Conservation (phyloP, 2,113 vertebrate genomes). For the Carassius gibelio region DNA sequence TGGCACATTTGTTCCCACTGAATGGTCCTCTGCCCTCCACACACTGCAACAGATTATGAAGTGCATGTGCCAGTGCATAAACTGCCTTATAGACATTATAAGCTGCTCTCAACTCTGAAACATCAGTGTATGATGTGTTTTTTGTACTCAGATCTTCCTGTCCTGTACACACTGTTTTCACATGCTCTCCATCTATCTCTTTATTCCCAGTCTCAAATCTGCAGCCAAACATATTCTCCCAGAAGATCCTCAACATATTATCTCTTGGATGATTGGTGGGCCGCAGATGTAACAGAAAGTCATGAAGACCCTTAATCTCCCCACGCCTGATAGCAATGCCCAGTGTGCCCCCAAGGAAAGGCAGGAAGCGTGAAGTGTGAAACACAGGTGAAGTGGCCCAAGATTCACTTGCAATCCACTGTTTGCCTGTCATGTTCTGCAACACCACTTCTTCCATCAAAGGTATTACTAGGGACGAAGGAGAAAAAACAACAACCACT, state of each 20-base stretch:
- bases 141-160: conserved; percentile 56
- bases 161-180: conserved; percentile 59
- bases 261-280: conserved; percentile 49
- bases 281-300: conserved; percentile 61
- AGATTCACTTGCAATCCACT: background rate
- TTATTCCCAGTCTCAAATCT: background rate
- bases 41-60: conserved; percentile 37
- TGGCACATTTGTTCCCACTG: conserved; percentile 8
- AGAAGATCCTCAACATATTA: conserved; percentile 17
- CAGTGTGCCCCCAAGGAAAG: conserved; percentile 67
- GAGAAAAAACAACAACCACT: conserved; percentile 42
- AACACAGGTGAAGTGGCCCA: conserved; percentile 38
- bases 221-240: background rate
- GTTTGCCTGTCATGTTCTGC: background rate
- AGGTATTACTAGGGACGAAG: conserved; percentile 52
- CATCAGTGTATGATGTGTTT: conserved; percentile 19
- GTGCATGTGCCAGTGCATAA: background rate
- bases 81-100: conserved; percentile 10
- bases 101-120: background rate
- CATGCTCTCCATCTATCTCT: background rate
- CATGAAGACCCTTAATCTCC: conserved; percentile 64
- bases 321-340: conserved; percentile 70
- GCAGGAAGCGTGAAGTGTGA: conserved; percentile 52
- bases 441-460: conserved; percentile 59
- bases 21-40: conserved; percentile 41